Evolutionary conservation across 2,888 invertebrate genomes (phyloP), one percentile per base, ranked within the genome.

Genomic region (Andrena minutula): DNA sequence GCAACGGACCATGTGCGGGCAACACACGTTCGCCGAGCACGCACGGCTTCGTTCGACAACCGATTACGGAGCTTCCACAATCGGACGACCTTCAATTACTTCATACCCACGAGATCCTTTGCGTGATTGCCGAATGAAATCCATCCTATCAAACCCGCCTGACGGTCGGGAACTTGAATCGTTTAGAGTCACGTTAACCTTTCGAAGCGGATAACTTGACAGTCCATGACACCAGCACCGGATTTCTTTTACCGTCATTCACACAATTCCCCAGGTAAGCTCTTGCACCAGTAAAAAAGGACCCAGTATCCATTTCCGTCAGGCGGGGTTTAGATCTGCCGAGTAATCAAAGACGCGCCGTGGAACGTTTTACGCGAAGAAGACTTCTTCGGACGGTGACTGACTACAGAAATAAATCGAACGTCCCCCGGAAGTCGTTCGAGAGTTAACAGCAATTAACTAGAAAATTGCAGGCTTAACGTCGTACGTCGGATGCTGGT

Each of bases 41-140:
- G 64, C 56, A 63, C 23, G 53, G 69, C 51, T 76, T 79, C 61
- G 77, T 85, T 85, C 69, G 56, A 53, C 16, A 23, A 68, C 20
- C 78, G 51, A 61, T 72, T 68, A 7, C 47, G 0, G n/a, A 61
- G 7, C 10, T 53, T 58, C 23, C 63, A 41, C 41, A 10, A 63
- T 72, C 60, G 80, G 30, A 20, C 60, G 35, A 32, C 70, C 70
- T 65, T 76, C 70, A 32, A 76, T 71, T 49, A 75, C 70, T 64
- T 49, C 58, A 70, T 41, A 64, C n/a, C 56, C 30, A 26, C 32
- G 41, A 56, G 41, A 74, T 61, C 23, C 41, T 12, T n/a, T 20
- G 16, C 51, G 58, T 35, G 58, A 47, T 32, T 32, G 23, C 12
- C 30, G 8, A 69, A 63, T 60, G 28, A 69, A 68, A 75, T 56